phyloP scores from a whole-genome alignment of 2,797 vertebrate species.

The Cynodonichthys magdalenae region DNA sequence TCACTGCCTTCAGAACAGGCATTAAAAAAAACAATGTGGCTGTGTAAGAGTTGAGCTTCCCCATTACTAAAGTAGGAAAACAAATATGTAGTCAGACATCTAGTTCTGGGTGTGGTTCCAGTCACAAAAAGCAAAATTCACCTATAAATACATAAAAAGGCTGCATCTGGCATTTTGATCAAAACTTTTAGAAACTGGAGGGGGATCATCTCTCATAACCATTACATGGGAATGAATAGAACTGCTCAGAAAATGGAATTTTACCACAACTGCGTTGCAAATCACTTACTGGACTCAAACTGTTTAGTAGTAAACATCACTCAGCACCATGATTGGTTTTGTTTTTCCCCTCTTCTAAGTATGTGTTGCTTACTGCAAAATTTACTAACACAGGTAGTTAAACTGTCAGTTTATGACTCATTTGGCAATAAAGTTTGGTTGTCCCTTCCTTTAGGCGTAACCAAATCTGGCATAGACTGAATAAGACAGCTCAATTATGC shows the following conservation, averaged over 20 bases:
- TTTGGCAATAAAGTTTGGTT: conserved; percentile 1
- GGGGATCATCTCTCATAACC: conserved; percentile 53
- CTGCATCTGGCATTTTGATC: conserved; percentile 12
- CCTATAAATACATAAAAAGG: not conserved
- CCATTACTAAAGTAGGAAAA: not conserved
- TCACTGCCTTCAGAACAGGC: conserved; percentile 23
- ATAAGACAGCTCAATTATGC: conserved; percentile 3
- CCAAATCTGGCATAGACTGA: conserved; percentile 3
- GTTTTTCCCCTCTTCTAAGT: conserved; percentile 9
- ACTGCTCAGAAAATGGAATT: conserved; percentile 58
- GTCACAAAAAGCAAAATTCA: not conserved
- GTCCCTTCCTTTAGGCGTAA: conserved; percentile 15
- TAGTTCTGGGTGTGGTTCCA: conserved; percentile 22
- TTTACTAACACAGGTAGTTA: conserved; percentile 33
- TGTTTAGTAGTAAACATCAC: conserved; percentile 50
- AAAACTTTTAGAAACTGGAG: conserved; percentile 59
- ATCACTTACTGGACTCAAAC: conserved; percentile 53
- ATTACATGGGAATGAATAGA: conserved; percentile 61
- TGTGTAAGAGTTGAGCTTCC: conserved; percentile 27
- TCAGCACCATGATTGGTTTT: conserved; percentile 56
- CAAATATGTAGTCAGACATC: conserved; percentile 15
- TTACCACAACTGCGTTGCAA: conserved; percentile 44
- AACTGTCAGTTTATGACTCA: conserved; percentile 47
- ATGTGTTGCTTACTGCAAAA: conserved; percentile 19
- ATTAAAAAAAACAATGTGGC: conserved; percentile 9